Evolutionary conservation across 2,113 vertebrate genomes (phyloP).

Genomic region (Spilogale gracilis): DNA sequence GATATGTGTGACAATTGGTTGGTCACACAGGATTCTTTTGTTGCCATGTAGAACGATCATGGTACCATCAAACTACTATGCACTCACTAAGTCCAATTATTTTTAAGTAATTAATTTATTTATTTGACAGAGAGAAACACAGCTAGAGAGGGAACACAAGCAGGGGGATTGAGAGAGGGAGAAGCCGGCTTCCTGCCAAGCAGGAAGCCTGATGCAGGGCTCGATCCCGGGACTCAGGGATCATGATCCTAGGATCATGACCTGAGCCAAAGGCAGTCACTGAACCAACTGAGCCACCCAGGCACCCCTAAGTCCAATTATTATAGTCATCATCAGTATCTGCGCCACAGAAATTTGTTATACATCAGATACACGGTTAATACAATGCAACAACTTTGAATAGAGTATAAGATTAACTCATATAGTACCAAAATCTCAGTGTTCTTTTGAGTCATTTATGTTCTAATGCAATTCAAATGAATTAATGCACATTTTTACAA

Average conservation of each 20-base stretch:
- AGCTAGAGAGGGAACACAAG: too few species aligned
- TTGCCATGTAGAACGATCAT: background rate
- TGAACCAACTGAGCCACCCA: too few species aligned
- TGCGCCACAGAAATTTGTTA: background rate
- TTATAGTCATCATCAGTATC: background rate
- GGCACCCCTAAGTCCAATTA: background rate
- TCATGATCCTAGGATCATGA: too few species aligned
- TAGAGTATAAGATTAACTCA: background rate
- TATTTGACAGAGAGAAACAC: too few species aligned
- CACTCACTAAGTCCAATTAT: too few species aligned
- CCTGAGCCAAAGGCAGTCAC: too few species aligned
- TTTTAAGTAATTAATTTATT: background rate
- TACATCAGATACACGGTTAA: background rate
- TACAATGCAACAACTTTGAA: background rate
- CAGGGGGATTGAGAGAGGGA: too few species aligned
- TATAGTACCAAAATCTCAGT: background rate
- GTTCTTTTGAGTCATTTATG: background rate
- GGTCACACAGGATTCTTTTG: background rate
- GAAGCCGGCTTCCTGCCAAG: too few species aligned
- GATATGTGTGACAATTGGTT: background rate
- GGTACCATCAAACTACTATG: background rate
- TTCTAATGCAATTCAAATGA: background rate
- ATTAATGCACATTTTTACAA: background rate
- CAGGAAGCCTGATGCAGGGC: too few species aligned
- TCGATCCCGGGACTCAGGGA: too few species aligned